A percentile compares a stretch with the other conserved stretches of the same genome.
phyloP scores from a whole-genome alignment of 2,113 vertebrate genomes.

The Siniperca chuatsi region DNA sequence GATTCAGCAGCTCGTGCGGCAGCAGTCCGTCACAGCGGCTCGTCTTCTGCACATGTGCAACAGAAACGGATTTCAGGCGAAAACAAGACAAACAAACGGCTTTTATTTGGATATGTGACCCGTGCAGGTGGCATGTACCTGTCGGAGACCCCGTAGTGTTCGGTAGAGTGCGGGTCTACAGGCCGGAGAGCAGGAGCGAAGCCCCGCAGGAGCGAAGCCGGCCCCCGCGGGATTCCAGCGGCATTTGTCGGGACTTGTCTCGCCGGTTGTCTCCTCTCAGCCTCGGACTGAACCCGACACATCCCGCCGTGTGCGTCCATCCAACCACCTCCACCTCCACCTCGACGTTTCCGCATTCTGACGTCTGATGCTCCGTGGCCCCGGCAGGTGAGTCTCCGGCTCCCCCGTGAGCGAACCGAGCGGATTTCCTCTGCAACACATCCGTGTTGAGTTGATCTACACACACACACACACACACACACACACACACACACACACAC shows the following conservation, averaged over 20 bases:
- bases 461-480: too few species aligned
- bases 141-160: not conserved
- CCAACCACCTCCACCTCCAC: rapidly evolving
- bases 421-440: too few species aligned
- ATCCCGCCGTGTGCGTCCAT: not conserved
- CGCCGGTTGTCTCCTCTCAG: not conserved
- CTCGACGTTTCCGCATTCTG: constrained; percentile 57
- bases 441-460: too few species aligned
- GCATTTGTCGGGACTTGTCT: not conserved
- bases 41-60: not conserved
- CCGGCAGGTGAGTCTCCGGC: constrained; percentile 56
- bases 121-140: not conserved
- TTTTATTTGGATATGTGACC: constrained; percentile 1
- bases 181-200: constrained; percentile 19
- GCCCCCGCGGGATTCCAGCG: not conserved
- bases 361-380: constrained; percentile 39
- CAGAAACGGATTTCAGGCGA: not conserved
- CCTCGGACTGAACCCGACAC: not conserved
- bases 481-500: too few species aligned
- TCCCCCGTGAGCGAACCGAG: not conserved
- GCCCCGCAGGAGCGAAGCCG: not conserved
- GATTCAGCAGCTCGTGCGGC: constrained; percentile 17
- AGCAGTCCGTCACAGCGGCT: not conserved
- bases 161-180: not conserved
- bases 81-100: not conserved